Base-by-base conservation (phyloP, 2,113 vertebrate genomes). In the Suncus etruscus region DNA sequence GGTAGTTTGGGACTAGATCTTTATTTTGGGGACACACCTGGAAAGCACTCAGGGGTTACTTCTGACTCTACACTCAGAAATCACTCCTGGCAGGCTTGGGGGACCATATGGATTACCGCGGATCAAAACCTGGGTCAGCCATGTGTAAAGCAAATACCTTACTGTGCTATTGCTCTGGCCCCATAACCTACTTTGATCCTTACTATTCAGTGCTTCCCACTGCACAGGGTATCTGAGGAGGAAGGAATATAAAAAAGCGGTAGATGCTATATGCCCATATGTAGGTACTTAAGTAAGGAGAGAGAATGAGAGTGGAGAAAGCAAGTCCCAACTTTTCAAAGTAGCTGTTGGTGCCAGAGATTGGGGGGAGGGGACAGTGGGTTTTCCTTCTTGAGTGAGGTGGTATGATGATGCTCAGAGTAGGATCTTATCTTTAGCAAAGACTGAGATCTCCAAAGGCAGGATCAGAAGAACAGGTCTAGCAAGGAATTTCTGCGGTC, bases 281-380 rank as follows among this genome's bases (percentile, higher is more conserved):
- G 45, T n/a, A 31, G 63, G 83, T 63, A 63, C 39, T 12, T 50
- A 89, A 73, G 82, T 8, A 39, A 73, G 81, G 79, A 70, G 86
- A 61, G 73, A 90, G 39, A 58, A 16, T 15, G 22, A 70, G 14
- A 45, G 25, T 29, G 3, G 45, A 20, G n/a, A 66, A 27, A 1
- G 11, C 11, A 39, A 39, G 76, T 47, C 18, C 63, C 45, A 16
- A 8, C 3, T 84, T 65, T 70, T 63, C n/a, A 68, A 10, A 29
- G 8, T 10, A 4, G 0, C 9, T 8, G 8, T 45, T 39, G 8
- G 20, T 72, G 14, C 2, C n/a, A 18, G 31, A 90, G 48, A 45
- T 31, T 39, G 3, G 39, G 14, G 47, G 5, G 18, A 61, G 80
- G 39, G 50, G 47, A 90, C 90, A 81, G 65, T 22, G 45, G 22